These are phyloP conservation scores for Schizothorax lantsangensis DNA, from an alignment of 2,797 vertebrate genomes.

Conservation along the genomic window DNA sequence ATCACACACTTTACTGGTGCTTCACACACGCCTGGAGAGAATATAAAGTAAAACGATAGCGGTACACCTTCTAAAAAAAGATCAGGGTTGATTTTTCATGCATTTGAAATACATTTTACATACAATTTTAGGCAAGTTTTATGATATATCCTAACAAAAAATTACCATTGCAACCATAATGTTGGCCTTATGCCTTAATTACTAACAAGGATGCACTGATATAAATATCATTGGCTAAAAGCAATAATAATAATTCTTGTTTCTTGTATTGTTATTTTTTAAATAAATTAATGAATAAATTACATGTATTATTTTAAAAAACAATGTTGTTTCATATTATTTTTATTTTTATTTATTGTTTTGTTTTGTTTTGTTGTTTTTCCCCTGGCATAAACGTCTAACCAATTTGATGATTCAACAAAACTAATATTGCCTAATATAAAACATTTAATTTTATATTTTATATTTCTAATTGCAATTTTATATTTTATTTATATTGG, in stretches of 20 bases:
- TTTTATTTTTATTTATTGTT: neutral
- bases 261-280: neutral
- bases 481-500: neutral
- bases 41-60: neutral
- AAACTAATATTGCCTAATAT: neutral
- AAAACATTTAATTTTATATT: neutral
- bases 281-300: neutral
- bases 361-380: no score
- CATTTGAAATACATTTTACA: neutral
- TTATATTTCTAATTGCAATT: neutral
- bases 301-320: neutral
- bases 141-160: neutral
- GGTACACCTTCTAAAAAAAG: neutral
- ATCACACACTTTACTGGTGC: neutral
- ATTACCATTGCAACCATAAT: no score
- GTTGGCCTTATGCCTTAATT: neutral
- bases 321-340: neutral
- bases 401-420: neutral
- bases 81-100: neutral
- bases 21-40: neutral
- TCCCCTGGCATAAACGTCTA: neutral
- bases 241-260: neutral
- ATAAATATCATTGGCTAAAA: neutral
- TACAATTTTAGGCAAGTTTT: neutral
- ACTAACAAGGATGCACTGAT: neutral